Conservation (phyloP, 1,140 invertebrate genomes). For the Grapholita molesta region DNA sequence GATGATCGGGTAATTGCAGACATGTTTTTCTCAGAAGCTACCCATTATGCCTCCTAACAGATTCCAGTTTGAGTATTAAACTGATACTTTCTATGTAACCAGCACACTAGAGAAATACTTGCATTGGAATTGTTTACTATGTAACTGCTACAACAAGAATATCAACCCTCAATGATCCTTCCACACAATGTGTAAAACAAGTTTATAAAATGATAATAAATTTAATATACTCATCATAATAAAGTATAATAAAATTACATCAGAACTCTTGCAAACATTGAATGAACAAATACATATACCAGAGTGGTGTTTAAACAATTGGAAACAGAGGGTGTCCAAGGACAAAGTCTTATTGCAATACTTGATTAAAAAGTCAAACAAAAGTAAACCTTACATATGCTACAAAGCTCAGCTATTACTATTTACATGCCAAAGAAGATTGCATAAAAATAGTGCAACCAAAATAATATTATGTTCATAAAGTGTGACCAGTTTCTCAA, state of each 20-base stretch:
- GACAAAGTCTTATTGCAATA: not conserved
- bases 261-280: not conserved
- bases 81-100: too few relatives aligned
- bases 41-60: too few relatives aligned
- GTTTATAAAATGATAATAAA: not conserved
- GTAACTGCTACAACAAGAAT: not conserved
- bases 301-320: not conserved
- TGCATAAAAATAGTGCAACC: constrained; percentile 22
- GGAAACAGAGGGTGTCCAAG: not conserved
- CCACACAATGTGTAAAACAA: not conserved
- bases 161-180: not conserved
- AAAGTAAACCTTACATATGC: not conserved
- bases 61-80: too few relatives aligned
- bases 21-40: too few relatives aligned
- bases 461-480: constrained; percentile 20
- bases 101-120: too few relatives aligned
- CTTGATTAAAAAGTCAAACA: not conserved
- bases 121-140: too few relatives aligned
- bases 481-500: constrained; percentile 19
- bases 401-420: not conserved
- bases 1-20: too few relatives aligned
- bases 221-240: too few relatives aligned
- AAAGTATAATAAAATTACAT: not conserved
- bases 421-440: not conserved
- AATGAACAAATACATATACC: not conserved